Percentiles rank a stretch among this genome's conserved stretches.
Evolutionary conservation across 1,140 invertebrate species (phyloP).

Genomic region (Propsilocerus akamusi): DNA sequence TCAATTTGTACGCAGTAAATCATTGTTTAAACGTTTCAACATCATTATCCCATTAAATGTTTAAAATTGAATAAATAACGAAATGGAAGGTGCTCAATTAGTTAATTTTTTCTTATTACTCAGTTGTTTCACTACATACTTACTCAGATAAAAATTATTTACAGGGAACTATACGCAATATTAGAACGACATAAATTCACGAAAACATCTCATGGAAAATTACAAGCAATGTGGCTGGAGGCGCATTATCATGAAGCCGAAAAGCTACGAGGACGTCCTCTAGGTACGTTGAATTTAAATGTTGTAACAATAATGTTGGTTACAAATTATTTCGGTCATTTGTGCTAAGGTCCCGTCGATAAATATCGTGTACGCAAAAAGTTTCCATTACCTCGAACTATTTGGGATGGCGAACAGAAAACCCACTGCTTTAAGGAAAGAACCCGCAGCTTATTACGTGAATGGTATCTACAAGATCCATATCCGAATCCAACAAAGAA

Average conservation of each 20-base stretch:
- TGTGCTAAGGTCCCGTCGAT: conserved; percentile 70
- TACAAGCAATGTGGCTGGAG: conserved; percentile 94
- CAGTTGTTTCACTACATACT: too few species aligned
- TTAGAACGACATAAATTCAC: conserved; percentile 94
- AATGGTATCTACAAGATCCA: conserved; percentile 98
- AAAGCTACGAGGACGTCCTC: conserved; percentile 78
- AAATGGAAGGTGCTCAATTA: too few species aligned
- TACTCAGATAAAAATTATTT: conserved; percentile 16
- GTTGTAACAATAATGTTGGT: neutral
- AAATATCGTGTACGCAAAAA: conserved; percentile 99
- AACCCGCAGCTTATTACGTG: conserved; percentile 80
- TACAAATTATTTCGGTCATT: neutral
- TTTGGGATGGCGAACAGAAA: conserved; percentile 99
- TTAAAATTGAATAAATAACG: too few species aligned
- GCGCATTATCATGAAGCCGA: conserved; percentile 98
- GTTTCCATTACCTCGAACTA: conserved; percentile 93
- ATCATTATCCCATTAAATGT: too few species aligned
- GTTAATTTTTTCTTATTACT: too few species aligned
- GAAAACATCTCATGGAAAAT: conserved; percentile 88
- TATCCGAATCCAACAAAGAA: conserved; percentile 99
- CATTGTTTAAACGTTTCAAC: too few species aligned
- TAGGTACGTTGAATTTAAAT: conserved; percentile 30
- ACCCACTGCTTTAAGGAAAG: conserved; percentile 99
- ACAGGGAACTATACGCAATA: conserved; percentile 84
- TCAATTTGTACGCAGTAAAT: too few species aligned